phyloP scores from a whole-genome alignment of 2,888 invertebrate species.

The Lasius platythorax region DNA sequence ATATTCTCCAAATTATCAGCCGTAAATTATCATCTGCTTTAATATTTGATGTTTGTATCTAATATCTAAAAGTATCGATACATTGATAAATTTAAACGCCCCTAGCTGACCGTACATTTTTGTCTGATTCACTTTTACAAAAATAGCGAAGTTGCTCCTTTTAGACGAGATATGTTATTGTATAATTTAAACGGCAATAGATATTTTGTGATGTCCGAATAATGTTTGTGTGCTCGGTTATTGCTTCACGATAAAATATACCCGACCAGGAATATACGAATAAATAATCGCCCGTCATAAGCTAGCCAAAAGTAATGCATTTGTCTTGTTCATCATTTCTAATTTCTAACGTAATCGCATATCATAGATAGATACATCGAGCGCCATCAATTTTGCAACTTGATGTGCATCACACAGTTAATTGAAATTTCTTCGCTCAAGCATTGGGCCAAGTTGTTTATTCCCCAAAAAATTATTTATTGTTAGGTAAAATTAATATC shows the following conservation, averaged over 20 bases:
- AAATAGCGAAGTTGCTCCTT: background rate
- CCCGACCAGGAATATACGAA: background rate
- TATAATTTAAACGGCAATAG: background rate
- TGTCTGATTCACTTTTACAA: slow-evolving; percentile 32
- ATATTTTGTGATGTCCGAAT: background rate
- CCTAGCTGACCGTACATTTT: background rate
- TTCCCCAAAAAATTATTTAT: background rate
- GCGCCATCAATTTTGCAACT: slow-evolving; percentile 45
- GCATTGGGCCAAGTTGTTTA: slow-evolving; percentile 12
- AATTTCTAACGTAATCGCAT: slow-evolving; percentile 40
- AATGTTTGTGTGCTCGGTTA: background rate
- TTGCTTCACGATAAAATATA: slow-evolving; percentile 20
- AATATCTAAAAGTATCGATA: slow-evolving; percentile 24
- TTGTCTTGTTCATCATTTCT: slow-evolving; percentile 58
- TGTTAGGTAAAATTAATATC: background rate
- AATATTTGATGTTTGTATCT: background rate
- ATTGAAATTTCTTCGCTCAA: slow-evolving; percentile 47
- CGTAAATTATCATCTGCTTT: background rate
- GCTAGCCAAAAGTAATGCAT: slow-evolving; percentile 58
- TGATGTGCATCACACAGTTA: slow-evolving; percentile 37
- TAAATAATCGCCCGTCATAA: slow-evolving; percentile 5
- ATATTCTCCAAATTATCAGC: background rate
- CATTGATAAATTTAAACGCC: slow-evolving; percentile 5
- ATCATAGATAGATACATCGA: slow-evolving; percentile 57
- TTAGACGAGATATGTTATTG: background rate